phyloP scores from a whole-genome alignment of 2,888 invertebrate species.

The Sarcophaga subvicina region DNA sequence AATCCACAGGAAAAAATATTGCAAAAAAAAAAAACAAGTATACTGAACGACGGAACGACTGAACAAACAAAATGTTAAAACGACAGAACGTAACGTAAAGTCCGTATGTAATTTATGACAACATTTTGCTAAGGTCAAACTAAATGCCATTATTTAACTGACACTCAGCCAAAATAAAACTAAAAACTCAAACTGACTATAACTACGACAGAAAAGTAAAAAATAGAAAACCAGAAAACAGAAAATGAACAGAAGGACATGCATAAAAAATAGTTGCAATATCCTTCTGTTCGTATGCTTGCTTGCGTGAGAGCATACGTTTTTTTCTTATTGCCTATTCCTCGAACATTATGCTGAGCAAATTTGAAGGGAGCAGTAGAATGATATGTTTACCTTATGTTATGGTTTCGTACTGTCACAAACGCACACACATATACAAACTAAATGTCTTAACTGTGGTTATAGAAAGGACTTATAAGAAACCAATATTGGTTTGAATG shows the following conservation, averaged over 20 bases:
- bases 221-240: conserved; percentile 14
- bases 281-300: no score
- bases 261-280: conserved; percentile 10
- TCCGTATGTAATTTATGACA: conserved; percentile 67
- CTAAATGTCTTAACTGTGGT: no score
- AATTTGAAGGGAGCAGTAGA: no score
- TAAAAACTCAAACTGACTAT: background rate
- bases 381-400: no score
- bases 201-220: conserved; percentile 5
- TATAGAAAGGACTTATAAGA: no score
- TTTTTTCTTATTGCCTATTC: no score
- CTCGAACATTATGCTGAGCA: no score
- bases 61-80: conserved; percentile 1
- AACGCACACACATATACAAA: no score
- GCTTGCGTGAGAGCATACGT: no score
- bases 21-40: conserved; percentile 33
- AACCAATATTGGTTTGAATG: no score
- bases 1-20: conserved; percentile 22
- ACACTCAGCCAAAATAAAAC: conserved; percentile 51
- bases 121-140: conserved; percentile 62
- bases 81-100: conserved; percentile 27
- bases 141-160: conserved; percentile 67
- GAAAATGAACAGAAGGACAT: conserved; percentile 31
- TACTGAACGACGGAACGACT: background rate
- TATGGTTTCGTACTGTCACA: no score